phyloP scores from a whole-genome alignment of 2,888 invertebrate genomes.

The Athalia circularis region DNA sequence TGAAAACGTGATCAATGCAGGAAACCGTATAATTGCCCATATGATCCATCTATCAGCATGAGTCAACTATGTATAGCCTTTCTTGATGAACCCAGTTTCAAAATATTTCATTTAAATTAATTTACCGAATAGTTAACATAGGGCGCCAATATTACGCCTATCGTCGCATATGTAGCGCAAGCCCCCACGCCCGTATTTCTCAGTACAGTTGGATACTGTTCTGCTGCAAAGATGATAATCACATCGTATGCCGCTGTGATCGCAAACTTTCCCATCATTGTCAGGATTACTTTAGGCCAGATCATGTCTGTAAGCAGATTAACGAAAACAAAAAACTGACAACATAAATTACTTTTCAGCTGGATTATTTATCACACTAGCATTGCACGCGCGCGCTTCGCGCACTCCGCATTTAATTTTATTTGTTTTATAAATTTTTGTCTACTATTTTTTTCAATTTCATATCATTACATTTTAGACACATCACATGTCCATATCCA shows the following conservation, averaged over 20 bases:
- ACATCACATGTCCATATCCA: too few relatives aligned
- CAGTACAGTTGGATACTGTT: conserved; percentile 85
- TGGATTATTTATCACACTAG: not conserved
- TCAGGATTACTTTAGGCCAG: conserved; percentile 78
- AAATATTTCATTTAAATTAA: conserved; percentile 38
- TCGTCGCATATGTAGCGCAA: conserved; percentile 79
- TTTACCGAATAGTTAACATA: conserved; percentile 78
- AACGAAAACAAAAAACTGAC: not conserved
- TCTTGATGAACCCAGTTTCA: not conserved
- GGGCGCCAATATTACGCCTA: conserved; percentile 81
- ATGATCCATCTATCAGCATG: too few relatives aligned
- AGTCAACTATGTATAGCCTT: too few relatives aligned
- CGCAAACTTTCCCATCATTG: conserved; percentile 84
- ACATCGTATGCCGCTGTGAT: conserved; percentile 85
- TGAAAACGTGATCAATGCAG: not conserved
- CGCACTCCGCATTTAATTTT: too few relatives aligned
- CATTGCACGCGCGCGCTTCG: too few relatives aligned
- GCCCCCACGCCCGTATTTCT: conserved; percentile 80
- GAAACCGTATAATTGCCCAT: too few relatives aligned
- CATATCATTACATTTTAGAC: too few relatives aligned
- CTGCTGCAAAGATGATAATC: conserved; percentile 83
- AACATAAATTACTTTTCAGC: not conserved
- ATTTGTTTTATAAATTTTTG: too few relatives aligned
- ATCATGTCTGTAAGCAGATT: conserved; percentile 73
- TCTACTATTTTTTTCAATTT: too few relatives aligned